Percentiles rank a stretch among this genome's conserved stretches.
These are phyloP conservation scores for Mactromeris polynyma DNA, from an alignment of 2,888 invertebrate species.

Conservation along the genomic window DNA sequence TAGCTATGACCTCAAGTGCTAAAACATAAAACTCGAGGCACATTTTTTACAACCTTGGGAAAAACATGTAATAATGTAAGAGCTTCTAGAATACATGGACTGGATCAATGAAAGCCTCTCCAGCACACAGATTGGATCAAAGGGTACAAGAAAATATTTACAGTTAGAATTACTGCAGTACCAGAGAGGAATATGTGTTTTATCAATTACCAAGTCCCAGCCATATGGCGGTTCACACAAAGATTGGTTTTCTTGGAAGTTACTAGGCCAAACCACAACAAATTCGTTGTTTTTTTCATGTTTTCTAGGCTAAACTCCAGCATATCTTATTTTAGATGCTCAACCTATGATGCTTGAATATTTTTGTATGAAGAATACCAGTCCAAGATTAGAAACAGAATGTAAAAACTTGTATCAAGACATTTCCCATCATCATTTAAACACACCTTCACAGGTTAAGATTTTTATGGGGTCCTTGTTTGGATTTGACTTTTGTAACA, in stretches of 20 bases:
- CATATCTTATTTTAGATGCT: too few relatives aligned
- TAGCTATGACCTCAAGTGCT: constrained; percentile 8
- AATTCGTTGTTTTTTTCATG: not conserved
- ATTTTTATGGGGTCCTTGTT: too few relatives aligned
- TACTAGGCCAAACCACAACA: not conserved
- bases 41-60: constrained; percentile 36
- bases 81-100: constrained; percentile 9
- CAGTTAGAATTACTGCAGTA: not conserved
- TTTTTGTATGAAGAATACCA: too few relatives aligned
- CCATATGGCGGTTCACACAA: constrained; percentile 19
- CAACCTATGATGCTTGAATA: too few relatives aligned
- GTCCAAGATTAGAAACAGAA: too few relatives aligned
- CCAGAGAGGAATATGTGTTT: not conserved
- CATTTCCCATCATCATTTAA: too few relatives aligned
- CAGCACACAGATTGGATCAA: not conserved
- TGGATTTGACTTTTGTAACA: too few relatives aligned
- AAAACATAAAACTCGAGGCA: constrained; percentile 10
- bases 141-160: not conserved
- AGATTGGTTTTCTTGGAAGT: not conserved
- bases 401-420: too few relatives aligned
- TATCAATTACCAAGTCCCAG: not conserved
- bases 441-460: too few relatives aligned
- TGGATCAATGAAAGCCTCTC: not conserved
- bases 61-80: constrained; percentile 9
- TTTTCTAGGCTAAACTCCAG: too few relatives aligned